Conservation (phyloP, 2,888 invertebrate genomes). For the Volucella zonaria region DNA sequence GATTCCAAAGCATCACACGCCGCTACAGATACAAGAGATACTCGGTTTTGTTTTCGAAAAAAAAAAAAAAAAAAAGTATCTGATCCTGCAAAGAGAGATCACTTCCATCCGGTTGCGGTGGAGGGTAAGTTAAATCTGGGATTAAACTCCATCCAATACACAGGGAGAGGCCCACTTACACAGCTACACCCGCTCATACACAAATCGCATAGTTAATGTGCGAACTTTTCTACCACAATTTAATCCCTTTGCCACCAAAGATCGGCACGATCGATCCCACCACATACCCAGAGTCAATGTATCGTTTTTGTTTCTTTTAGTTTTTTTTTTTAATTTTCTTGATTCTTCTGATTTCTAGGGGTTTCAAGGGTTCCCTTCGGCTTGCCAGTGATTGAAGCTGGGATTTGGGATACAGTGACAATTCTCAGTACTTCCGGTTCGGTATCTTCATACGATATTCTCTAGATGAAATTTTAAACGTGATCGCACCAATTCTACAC, state of each 20-base stretch:
- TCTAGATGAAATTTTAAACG: constrained; percentile 21
- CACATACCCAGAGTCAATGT: constrained; percentile 33
- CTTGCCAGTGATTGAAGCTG: not conserved
- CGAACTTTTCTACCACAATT: constrained; percentile 66
- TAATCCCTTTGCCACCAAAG: constrained; percentile 60
- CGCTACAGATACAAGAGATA: constrained; percentile 55
- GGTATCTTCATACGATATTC: constrained; percentile 6
- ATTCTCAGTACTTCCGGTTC: constrained; percentile 64
- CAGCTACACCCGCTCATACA: constrained; percentile 11
- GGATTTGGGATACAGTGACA: constrained; percentile 45
- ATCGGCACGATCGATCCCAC: constrained; percentile 61
- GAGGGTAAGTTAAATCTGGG: constrained; percentile 60
- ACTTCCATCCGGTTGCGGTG: constrained; percentile 60
- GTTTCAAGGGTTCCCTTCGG: constrained; percentile 52
- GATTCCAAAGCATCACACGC: constrained; percentile 10
- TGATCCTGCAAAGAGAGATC: constrained; percentile 66
- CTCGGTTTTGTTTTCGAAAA: constrained; percentile 1
- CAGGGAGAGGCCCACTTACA: not conserved
- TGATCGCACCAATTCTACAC: constrained; percentile 31
- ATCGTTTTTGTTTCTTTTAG: not conserved
- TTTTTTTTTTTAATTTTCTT: not conserved
- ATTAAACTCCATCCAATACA: constrained; percentile 59
- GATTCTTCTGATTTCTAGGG: constrained; percentile 17
- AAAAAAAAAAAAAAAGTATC: constrained; percentile 44
- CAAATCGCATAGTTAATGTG: constrained; percentile 71